These are phyloP conservation scores for Eupithecia subumbrata DNA, from an alignment of 2,888 invertebrate species.

Conservation along the genomic window DNA sequence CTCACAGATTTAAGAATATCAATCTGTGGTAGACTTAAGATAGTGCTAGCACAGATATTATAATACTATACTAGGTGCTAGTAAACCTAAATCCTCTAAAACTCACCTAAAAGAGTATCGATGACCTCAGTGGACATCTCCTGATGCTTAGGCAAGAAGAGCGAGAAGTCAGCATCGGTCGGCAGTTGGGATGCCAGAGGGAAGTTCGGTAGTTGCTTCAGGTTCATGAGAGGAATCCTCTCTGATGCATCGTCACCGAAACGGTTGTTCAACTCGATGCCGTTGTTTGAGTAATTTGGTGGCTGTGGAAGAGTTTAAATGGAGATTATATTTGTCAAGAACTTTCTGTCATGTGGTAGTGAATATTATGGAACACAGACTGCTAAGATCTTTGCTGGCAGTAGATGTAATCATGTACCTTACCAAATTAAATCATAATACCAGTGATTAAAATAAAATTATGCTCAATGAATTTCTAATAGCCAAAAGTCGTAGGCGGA, in stretches of 20 bases:
- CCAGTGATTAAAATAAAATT: background rate
- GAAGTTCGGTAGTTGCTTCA: slow-evolving; percentile 83
- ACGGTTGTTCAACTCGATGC: slow-evolving; percentile 84
- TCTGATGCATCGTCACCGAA: slow-evolving; percentile 83
- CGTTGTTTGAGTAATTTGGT: slow-evolving; percentile 80
- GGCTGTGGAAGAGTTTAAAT: slow-evolving; percentile 50
- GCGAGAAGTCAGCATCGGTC: slow-evolving; percentile 87
- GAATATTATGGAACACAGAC: background rate
- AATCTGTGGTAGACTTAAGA: background rate
- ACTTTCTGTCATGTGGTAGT: background rate
- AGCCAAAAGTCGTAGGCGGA: background rate
- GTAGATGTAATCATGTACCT: background rate
- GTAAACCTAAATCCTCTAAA: background rate
- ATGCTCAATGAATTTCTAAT: background rate
- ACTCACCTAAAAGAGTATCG: slow-evolving; percentile 86
- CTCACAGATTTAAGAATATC: too few relatives aligned
- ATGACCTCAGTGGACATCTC: slow-evolving; percentile 88
- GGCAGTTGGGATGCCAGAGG: slow-evolving; percentile 82
- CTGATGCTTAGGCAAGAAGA: slow-evolving; percentile 89
- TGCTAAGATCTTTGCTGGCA: background rate
- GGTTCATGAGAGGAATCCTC: slow-evolving; percentile 80
- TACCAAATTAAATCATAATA: background rate
- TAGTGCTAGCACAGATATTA: background rate
- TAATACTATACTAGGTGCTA: too few relatives aligned
- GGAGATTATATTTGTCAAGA: background rate